These are phyloP conservation scores for Sericinus montela DNA, from an alignment of 2,888 invertebrate species.

Conservation along the genomic window DNA sequence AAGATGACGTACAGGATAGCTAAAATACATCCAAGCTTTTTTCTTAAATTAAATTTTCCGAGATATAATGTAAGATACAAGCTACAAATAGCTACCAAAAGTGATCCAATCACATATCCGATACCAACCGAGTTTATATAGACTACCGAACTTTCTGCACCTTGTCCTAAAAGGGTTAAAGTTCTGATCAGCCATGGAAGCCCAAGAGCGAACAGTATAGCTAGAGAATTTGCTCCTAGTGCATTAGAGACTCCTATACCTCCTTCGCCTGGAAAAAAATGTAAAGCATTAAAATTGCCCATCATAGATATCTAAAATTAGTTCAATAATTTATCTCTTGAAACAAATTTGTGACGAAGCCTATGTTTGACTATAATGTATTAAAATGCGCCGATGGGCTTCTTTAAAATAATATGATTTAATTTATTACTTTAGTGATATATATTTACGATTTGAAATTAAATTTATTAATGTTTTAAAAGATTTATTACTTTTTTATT, in stretches of 20 bases:
- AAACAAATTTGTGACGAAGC: too few species aligned
- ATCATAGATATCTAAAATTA: too few species aligned
- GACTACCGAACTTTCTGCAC: constrained; percentile 72
- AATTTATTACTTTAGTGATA: too few species aligned
- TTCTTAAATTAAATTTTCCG: constrained; percentile 85
- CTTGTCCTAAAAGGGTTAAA: constrained; percentile 69
- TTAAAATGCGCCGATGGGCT: too few species aligned
- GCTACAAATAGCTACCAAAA: constrained; percentile 85
- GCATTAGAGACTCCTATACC: constrained; percentile 94
- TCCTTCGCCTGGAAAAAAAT: constrained; percentile 82
- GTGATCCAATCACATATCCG: constrained; percentile 88
- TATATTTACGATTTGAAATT: too few species aligned
- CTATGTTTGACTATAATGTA: too few species aligned
- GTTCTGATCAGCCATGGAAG: constrained; percentile 92
- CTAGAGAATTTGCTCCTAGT: constrained; percentile 91
- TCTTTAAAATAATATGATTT: too few species aligned
- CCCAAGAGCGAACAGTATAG: constrained; percentile 89
- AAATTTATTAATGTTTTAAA: too few species aligned
- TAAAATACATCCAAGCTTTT: constrained; percentile 83
- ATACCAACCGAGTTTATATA: constrained; percentile 88
- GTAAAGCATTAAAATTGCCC: not conserved
- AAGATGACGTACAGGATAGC: constrained; percentile 83
- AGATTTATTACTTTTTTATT: too few species aligned
- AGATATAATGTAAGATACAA: constrained; percentile 84
- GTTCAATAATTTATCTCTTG: too few species aligned